Base-by-base conservation (phyloP, 2,797 vertebrate species). In the Notamacropus eugenii region DNA sequence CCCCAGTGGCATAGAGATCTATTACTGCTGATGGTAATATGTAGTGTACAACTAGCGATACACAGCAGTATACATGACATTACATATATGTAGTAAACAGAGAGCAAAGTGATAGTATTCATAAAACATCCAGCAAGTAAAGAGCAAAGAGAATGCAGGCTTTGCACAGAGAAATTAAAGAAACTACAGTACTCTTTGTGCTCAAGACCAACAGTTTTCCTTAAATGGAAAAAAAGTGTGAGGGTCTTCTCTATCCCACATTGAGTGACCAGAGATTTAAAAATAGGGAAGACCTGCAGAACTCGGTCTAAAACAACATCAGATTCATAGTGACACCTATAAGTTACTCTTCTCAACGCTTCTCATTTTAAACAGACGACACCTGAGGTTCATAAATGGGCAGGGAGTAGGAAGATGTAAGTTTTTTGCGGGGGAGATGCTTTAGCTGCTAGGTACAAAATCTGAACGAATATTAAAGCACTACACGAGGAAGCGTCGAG, bases 151-250 rank as follows among this genome's bases (percentile, higher is more conserved):
- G 96, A 96, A 95, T 11, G 57, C 3, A 95, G 55, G 93, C 93
- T 98, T 96, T 92, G 59, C 9, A 46, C 11, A 28, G 74, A 87
- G 9, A 95, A 97, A 97, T 96, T 22, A 46, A 95, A 95, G 2
- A 97, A 95, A 46, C 93, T 93, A 97, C 28, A 62, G 55, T 95
- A 95, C 95, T 46, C 19, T 46, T 8, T 94, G 87, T n/a, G 82
- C 93, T 59, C 96, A 91, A 91, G 54, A 95, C 52, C 91, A 97
- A 90, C 22, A 34, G n/a, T 91, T 93, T 94, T 82, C 96, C 96
- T 96, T 97, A 96, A 95, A 97, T 95, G 94, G 94, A 96, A 95
- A 62, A 50, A 97, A 96, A 95, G 87, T 97, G 91, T 94, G 91
- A 96, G 93, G 93, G 93, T 96, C 93, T 97, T 96, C 92, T 54